Base-by-base conservation (phyloP, 2,113 vertebrate species). In the Acrocephalus arundinaceus region DNA sequence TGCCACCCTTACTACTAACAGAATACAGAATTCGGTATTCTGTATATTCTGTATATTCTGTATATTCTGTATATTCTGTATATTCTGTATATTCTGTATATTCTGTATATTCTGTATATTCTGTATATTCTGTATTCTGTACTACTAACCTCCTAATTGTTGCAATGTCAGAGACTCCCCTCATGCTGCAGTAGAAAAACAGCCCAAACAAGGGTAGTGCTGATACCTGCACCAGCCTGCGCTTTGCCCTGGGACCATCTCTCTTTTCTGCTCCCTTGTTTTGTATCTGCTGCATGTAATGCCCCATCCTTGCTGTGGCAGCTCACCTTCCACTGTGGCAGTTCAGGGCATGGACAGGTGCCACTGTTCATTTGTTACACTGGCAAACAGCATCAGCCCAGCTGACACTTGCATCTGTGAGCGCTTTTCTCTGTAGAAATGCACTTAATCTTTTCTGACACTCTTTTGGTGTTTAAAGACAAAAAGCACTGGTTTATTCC, bases 391-490 rank as follows among this genome's bases (percentile, higher is more conserved):
- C 93, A 74, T 39, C 93, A 91, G 55, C 93, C 51, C 74, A 35
- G 72, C 75, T 90, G 95, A 93, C 94, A 75, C 82, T 70, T 23
- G 67, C 82, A 88, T 95, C 94, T 17, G 0, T 54, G 63, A 91
- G 85, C 0, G 0, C 90, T 88, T 71, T 37, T 51, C 93, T 86
- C 91, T 63, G 21, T 5, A 74, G 85, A 35, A 91, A 86, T 86
- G 77, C 91, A 88, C 90, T 94, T 96, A 91, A 96, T 96, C 92
- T 92, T 84, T 90, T 91, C 75, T 88, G 96, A 88, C 96, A 88
- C 43, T 83, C 85, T 93, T 85, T 70, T 51, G 82, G 87, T 85
- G 82, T 88, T 95, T 86, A 84, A 94, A 93, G 52, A 91, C 89
- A 87, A 89, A 93, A 91, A n/a, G n/a, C 45, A 18, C 68, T 41